Base-by-base conservation (phyloP, 2,113 vertebrate species). In the Cyprinus carpio region DNA sequence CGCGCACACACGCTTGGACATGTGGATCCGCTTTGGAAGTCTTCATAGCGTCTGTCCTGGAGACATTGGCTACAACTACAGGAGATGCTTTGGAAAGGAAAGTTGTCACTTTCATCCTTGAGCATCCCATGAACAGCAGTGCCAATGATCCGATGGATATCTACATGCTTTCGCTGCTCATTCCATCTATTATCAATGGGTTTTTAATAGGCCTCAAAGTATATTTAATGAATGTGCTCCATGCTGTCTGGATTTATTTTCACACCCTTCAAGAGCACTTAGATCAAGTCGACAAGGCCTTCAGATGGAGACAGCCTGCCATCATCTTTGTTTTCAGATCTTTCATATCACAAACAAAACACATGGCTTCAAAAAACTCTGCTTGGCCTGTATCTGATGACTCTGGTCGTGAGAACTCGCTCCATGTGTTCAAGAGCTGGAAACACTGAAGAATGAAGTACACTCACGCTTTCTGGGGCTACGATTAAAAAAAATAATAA, bases 11-110 rank as follows among this genome's bases (percentile, higher is more conserved):
- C 31, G n/a, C 65, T 71, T 15, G 25, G 65, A 86, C 51, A 84
- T 65, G 69, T 51, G 62, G 43, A 83, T 80, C 31, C 20, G n/a
- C 18, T 67, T 71, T 25, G 31, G 16, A 49, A 34, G 25, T 27
- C 37, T 15, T 58, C 34, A 27, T 58, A 83, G 85, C 37, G 58
- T 79, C 51, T 91, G 31, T 87, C 87, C 86, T 91, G 23, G 12
- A 92, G 90, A 90, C n/a, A 74, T 86, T 87, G 79, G 56, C 85
- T 88, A 64, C 29, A 75, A 85, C 82, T 81, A 78, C 89, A 75
- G 51, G 65, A 84, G 83, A 81, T 81, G 88, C 84, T 89, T 74
- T 56, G 74, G 37, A 78, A 18, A 65, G 69, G 54, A 16, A 6
- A 69, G 51, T n/a, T 83, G 23, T 77, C 23, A 79, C 84, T 85